phyloP scores from a whole-genome alignment of 2,888 invertebrate species.

The Cephus nigrinus region DNA sequence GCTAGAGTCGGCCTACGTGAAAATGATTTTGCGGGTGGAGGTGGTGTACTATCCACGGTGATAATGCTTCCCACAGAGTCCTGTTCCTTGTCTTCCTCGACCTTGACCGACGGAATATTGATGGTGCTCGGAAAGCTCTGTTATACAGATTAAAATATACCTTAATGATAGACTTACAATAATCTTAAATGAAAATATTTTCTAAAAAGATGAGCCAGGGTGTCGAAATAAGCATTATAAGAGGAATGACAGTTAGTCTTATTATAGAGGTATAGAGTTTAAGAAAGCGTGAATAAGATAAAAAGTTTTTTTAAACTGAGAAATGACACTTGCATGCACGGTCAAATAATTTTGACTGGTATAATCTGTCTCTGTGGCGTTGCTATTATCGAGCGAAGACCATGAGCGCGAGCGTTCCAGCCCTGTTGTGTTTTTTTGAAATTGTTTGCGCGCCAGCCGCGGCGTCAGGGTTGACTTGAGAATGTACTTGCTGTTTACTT shows the following conservation, averaged over 20 bases:
- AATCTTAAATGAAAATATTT: background rate
- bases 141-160: conserved; percentile 36
- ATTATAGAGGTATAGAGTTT: background rate
- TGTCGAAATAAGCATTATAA: conserved; percentile 2
- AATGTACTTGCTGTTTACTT: conserved; percentile 85
- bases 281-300: background rate
- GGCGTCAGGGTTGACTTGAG: conserved; percentile 86
- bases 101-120: conserved; percentile 77
- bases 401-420: conserved; percentile 80
- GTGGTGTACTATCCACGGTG: conserved; percentile 56
- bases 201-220: background rate
- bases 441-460: conserved; percentile 77
- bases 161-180: conserved; percentile 19
- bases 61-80: conserved; percentile 54
- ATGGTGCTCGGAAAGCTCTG: conserved; percentile 76
- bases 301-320: background rate
- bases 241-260: background rate
- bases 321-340: conserved; percentile 73
- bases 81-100: conserved; percentile 72
- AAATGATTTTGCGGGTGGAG: conserved; percentile 49
- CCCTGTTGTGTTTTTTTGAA: conserved; percentile 73
- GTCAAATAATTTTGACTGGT: conserved; percentile 80
- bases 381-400: conserved; percentile 75
- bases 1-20: conserved; percentile 56
- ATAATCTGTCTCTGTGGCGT: conserved; percentile 69